Evolutionary conservation across 2,888 invertebrate species (phyloP).

Genomic region (Amaurobius ferox): DNA sequence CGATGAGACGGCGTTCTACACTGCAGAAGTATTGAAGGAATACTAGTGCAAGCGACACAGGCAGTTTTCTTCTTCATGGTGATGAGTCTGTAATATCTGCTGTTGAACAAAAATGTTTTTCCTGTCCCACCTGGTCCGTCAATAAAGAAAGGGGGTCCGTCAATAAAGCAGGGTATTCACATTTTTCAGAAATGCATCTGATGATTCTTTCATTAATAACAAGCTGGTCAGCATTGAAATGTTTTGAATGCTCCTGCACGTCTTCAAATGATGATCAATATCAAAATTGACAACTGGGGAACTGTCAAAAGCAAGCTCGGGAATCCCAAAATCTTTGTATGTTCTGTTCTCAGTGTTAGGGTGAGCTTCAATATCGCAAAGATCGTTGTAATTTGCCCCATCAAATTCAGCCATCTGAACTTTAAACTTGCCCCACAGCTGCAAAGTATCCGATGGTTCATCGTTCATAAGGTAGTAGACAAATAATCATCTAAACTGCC

Average conservation of each 20-base stretch:
- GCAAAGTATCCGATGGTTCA: constrained; percentile 27
- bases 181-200: neutral
- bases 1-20: constrained; percentile 26
- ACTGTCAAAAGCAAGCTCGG: neutral
- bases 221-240: neutral
- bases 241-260: neutral
- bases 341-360: neutral
- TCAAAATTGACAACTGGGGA: neutral
- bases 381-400: neutral
- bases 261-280: neutral
- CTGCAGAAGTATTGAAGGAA: constrained; percentile 21
- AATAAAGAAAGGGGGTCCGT: neutral
- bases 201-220: neutral
- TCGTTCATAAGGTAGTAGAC: constrained; percentile 18
- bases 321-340: neutral
- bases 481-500: constrained; percentile 9
- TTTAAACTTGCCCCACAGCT: constrained; percentile 10
- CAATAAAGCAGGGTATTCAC: neutral
- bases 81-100: neutral
- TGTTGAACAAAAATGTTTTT: neutral
- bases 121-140: constrained; percentile 1
- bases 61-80: neutral
- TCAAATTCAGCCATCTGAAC: neutral
- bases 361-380: neutral
- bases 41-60: neutral